Conservation (phyloP, 2,113 vertebrate species). For the Lonchura striata region DNA sequence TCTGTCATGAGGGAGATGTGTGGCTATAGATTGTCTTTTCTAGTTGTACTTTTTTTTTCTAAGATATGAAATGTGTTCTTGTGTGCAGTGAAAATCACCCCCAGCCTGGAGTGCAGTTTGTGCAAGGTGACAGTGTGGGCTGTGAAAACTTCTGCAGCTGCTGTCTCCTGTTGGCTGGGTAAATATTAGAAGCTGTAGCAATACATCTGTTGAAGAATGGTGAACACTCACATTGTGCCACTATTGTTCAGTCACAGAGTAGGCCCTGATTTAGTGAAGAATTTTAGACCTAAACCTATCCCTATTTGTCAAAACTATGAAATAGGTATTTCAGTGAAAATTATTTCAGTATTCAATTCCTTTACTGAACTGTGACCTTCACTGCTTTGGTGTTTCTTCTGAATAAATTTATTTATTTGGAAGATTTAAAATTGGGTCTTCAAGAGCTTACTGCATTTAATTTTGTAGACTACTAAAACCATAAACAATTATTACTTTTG, state of each 20-base stretch:
- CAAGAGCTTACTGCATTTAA: slow-evolving; percentile 2
- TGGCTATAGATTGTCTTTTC: not conserved
- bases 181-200: slow-evolving; percentile 26
- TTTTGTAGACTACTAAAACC: slow-evolving; percentile 14
- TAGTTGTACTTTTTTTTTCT: not conserved
- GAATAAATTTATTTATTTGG: slow-evolving; percentile 6
- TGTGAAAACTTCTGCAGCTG: slow-evolving; percentile 54
- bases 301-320: not conserved
- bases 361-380: slow-evolving; percentile 11
- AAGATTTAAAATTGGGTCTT: not conserved
- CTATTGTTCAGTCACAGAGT: not conserved
- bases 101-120: not conserved
- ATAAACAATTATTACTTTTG: slow-evolving; percentile 12
- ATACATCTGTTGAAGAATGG: not conserved
- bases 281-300: not conserved
- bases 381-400: not conserved
- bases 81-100: not conserved
- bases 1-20: not conserved
- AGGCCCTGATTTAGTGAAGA: not conserved
- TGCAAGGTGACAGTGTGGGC: slow-evolving; percentile 11
- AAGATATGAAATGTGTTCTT: not conserved
- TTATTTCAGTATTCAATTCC: not conserved
- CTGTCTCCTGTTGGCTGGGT: slow-evolving; percentile 41
- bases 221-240: not conserved
- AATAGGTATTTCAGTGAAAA: not conserved